Evolutionary conservation across 2,113 vertebrate species (phyloP).

Genomic region (Brienomyrus longianalis): DNA sequence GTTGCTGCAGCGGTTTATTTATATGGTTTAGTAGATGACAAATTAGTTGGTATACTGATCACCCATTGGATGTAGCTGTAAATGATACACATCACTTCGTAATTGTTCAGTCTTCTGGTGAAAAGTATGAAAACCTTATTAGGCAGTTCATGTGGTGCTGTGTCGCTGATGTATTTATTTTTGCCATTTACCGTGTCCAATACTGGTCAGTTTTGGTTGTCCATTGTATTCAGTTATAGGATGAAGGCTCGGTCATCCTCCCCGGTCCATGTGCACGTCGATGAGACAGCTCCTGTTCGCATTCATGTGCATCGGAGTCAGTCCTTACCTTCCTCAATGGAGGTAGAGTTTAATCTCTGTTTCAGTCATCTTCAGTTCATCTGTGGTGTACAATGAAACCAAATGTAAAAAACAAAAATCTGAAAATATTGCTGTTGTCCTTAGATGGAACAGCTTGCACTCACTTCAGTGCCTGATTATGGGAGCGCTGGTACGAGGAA

Average conservation of each 20-base stretch:
- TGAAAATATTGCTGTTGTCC: background rate
- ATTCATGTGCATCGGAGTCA: slow-evolving; percentile 23
- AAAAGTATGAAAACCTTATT: background rate
- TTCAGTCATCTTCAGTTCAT: background rate
- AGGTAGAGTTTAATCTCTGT: slow-evolving; percentile 1
- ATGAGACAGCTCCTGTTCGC: slow-evolving; percentile 11
- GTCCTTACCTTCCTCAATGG: slow-evolving; percentile 13
- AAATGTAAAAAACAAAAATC: background rate
- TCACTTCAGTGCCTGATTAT: background rate
- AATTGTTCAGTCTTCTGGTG: background rate
- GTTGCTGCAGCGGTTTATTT: background rate
- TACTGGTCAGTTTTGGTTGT: background rate
- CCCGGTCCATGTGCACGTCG: slow-evolving; percentile 11
- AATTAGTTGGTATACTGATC: background rate
- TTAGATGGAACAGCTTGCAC: background rate
- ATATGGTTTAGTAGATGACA: background rate
- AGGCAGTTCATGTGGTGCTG: background rate
- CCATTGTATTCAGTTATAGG: background rate
- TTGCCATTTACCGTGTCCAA: background rate
- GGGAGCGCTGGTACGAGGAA: background rate
- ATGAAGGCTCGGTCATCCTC: slow-evolving; percentile 27
- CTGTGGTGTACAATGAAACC: background rate
- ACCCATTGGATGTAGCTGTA: background rate
- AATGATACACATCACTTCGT: background rate
- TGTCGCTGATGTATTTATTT: background rate